Percentiles rank a stretch among this genome's conserved stretches.
Conservation (phyloP, 2,888 invertebrate genomes). For the Lycophotia porphyrea region DNA sequence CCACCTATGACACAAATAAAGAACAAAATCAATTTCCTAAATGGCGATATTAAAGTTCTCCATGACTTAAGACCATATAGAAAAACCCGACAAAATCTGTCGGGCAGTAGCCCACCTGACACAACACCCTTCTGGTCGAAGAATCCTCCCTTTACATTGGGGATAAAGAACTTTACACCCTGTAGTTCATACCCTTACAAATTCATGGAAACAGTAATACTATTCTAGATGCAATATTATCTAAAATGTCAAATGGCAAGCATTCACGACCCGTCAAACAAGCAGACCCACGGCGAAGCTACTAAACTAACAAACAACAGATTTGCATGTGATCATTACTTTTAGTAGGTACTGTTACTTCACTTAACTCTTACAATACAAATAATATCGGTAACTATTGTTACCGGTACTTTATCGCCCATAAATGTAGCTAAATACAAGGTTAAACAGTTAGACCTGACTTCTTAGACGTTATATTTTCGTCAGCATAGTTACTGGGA, state of each 20-base stretch:
- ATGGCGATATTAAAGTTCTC: too few relatives aligned
- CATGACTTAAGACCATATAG: too few relatives aligned
- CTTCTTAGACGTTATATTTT: slow-evolving; percentile 51
- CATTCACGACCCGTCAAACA: slow-evolving; percentile 17
- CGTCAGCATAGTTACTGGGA: slow-evolving; percentile 44
- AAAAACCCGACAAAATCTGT: too few relatives aligned
- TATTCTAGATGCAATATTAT: neutral
- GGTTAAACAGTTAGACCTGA: slow-evolving; percentile 49
- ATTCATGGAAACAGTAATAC: neutral
- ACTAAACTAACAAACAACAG: slow-evolving; percentile 19
- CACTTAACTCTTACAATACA: slow-evolving; percentile 32
- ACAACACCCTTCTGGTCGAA: too few relatives aligned
- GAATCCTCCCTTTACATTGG: too few relatives aligned
- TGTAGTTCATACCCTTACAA: too few relatives aligned
- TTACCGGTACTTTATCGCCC: slow-evolving; percentile 29
- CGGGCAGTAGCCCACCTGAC: too few relatives aligned
- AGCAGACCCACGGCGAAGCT: slow-evolving; percentile 28
- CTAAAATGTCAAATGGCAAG: neutral
- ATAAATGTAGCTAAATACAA: slow-evolving; percentile 53
- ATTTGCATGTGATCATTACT: slow-evolving; percentile 53
- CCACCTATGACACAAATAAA: too few relatives aligned
- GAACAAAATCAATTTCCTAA: too few relatives aligned
- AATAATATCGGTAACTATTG: slow-evolving; percentile 45
- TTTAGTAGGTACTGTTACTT: slow-evolving; percentile 26
- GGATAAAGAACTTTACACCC: too few relatives aligned